Percentiles rank a stretch among this genome's conserved stretches.
Evolutionary conservation across 2,888 invertebrate genomes (phyloP).

Genomic region (Eumacrocentrus americanus): DNA sequence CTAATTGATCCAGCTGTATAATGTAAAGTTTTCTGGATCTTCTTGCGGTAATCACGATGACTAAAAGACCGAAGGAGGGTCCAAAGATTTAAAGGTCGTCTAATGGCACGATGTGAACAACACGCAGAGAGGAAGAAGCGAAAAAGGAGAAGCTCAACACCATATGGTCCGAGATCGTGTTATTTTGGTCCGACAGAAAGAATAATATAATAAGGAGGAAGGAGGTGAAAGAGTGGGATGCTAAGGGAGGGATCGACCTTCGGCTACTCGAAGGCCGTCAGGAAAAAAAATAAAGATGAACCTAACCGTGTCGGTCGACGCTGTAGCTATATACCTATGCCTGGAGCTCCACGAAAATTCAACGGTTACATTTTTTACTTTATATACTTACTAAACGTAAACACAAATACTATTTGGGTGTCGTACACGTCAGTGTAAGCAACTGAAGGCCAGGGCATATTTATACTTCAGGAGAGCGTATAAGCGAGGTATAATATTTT

Average conservation of each 20-base stretch:
- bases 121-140: slow-evolving; percentile 15
- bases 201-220: too few species aligned
- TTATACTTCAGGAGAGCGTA: neutral
- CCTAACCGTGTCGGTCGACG: slow-evolving; percentile 2
- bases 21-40: neutral
- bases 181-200: slow-evolving; percentile 17
- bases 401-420: neutral
- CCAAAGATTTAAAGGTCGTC: slow-evolving; percentile 21
- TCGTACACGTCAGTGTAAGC: too few species aligned
- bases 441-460: neutral
- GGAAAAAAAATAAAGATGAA: slow-evolving; percentile 7
- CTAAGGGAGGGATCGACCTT: slow-evolving; percentile 13
- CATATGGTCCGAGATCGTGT: slow-evolving; percentile 23
- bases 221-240: neutral
- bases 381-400: neutral
- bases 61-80: slow-evolving; percentile 22
- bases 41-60: neutral
- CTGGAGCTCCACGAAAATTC: slow-evolving; percentile 11
- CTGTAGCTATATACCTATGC: neutral
- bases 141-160: slow-evolving; percentile 23
- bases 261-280: slow-evolving; percentile 14
- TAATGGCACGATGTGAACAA: slow-evolving; percentile 7
- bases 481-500: neutral
- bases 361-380: neutral
- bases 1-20: neutral